Evolutionary conservation across 1,140 invertebrate genomes (phyloP), one percentile per base, ranked within the genome.

Genomic region (Phocides pigmalion): DNA sequence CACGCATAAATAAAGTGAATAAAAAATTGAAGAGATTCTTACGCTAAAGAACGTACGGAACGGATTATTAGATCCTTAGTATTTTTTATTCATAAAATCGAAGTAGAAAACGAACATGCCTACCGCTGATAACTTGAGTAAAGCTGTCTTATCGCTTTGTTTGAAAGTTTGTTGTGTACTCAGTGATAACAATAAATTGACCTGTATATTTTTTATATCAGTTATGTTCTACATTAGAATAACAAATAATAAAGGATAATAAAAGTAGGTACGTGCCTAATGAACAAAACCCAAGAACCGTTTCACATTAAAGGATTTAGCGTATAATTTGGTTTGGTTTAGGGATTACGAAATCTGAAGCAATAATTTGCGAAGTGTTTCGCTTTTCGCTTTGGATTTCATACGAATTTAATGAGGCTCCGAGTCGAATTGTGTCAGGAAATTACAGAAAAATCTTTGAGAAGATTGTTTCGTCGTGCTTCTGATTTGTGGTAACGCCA

Each of bases 321-420:
- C 32, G 46, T 28, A 25, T 25, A 49, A 17, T 50, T 6, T 50
- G 22, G 1, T 50, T 32, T 12, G 22, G 14, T 32, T 50, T 32
- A 32, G 22, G 25, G 22, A 50, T 28, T 16, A 50, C 47, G 22
- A 50, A 50, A 50, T 50, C 47, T 41, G 12, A 37, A 51, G 49
- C 12, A 37, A 51, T 51, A 14, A 51, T 51, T 51, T 51, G 49
- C 28, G 25, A 53, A 35, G 39, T 35, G n/a, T 8, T 39, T 20
- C 50, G 50, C 50, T 54, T 8, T 39, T 20, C 50, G 50, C 50
- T 54, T 54, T 54, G 50, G 16, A 54, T 54, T 54, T 54, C 50
- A 54, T 54, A 54, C 32, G 50, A 54, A 16, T 54, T 39, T 54
- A 54, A 54, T 54, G 50, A 54, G 35, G 17, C 32, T 12, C 50